phyloP scores from a whole-genome alignment of 2,797 vertebrate species.

The Pyrrhura leucotis region DNA sequence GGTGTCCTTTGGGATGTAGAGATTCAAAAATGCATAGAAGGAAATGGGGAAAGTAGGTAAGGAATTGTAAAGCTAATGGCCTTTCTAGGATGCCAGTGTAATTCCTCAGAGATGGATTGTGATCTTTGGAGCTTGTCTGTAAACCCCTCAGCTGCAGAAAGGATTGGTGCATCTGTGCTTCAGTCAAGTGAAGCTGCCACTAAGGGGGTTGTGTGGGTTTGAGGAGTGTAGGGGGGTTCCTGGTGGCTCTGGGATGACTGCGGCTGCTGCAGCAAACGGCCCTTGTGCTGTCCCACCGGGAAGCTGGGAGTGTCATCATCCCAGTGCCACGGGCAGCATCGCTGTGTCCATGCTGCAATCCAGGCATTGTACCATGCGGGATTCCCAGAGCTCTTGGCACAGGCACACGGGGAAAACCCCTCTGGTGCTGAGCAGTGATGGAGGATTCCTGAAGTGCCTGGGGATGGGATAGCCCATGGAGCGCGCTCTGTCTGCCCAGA shows the following conservation, averaged over 20 bases:
- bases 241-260: neutral
- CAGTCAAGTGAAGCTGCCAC: rapidly evolving
- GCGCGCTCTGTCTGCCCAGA: rapidly evolving
- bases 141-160: neutral
- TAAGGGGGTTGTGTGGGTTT: rapidly evolving
- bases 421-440: neutral
- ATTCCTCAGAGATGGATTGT: neutral
- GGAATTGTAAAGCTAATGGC: neutral
- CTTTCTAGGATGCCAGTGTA: neutral
- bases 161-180: neutral
- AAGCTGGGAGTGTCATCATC: neutral
- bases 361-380: rapidly evolving
- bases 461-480: neutral
- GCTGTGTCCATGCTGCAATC: rapidly evolving
- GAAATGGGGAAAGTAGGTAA: neutral
- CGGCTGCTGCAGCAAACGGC: neutral
- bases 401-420: neutral
- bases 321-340: neutral
- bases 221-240: neutral
- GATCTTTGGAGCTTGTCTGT: neutral
- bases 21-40: neutral
- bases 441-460: neutral
- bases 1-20: neutral
- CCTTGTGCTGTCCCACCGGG: neutral
- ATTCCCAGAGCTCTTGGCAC: neutral